phyloP scores from a whole-genome alignment of 2,797 vertebrate genomes.

The Amblyopsis hoosieri region DNA sequence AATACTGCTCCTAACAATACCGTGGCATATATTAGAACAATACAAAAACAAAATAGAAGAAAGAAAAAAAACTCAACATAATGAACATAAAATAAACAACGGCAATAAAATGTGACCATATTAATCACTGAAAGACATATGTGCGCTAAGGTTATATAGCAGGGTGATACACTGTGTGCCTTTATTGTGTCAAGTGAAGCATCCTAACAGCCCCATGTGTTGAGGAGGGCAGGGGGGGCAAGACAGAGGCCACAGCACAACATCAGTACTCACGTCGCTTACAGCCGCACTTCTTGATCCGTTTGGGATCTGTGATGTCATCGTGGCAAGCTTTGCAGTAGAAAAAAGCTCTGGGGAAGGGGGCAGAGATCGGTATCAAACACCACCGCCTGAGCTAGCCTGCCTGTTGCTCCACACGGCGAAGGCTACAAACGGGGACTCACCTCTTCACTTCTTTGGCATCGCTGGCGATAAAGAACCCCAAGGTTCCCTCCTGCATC shows the following conservation, averaged over 20 bases:
- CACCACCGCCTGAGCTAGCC: constrained; percentile 12
- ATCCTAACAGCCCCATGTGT: constrained; percentile 11
- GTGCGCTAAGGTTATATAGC: constrained; percentile 43
- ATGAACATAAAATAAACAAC: constrained; percentile 26
- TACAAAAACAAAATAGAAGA: too few relatives aligned
- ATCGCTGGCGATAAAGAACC: constrained; percentile 99
- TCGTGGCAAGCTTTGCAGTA: constrained; percentile 99
- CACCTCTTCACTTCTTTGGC: constrained; percentile 96
- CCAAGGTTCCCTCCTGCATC: constrained; percentile 98
- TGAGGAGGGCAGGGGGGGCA: constrained; percentile 33
- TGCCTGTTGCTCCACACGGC: neutral
- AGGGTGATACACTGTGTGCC: constrained; percentile 26
- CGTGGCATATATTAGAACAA: too few relatives aligned
- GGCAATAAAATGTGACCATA: constrained; percentile 43
- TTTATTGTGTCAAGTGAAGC: constrained; percentile 34
- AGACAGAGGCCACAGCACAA: constrained; percentile 4
- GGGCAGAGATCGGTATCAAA: constrained; percentile 69
- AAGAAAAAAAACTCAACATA: too few relatives aligned
- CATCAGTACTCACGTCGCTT: constrained; percentile 93
- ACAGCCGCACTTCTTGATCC: constrained; percentile 99
- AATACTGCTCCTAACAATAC: neutral
- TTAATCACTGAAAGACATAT: constrained; percentile 22
- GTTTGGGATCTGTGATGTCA: constrained; percentile 99
- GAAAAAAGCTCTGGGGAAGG: constrained; percentile 94
- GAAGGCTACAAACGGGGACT: neutral